phyloP scores from a whole-genome alignment of 2,888 invertebrate genomes.

The Hydropsyche betteni region DNA sequence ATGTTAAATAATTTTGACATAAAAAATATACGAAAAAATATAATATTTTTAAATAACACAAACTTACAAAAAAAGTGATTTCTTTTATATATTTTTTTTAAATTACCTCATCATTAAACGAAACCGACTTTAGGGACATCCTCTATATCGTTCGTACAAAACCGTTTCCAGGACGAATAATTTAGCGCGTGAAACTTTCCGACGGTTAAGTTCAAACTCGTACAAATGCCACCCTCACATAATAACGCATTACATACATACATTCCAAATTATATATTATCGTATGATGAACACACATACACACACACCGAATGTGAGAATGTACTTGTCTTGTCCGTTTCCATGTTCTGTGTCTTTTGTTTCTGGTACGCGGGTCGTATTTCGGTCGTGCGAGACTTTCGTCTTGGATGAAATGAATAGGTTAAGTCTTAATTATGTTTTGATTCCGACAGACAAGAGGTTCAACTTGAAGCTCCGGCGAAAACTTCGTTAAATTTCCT shows the following conservation, averaged over 20 bases:
- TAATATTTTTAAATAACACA: too few species aligned
- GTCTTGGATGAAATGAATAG: constrained; percentile 9
- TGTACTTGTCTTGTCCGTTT: background rate
- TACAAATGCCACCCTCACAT: background rate
- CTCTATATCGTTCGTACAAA: background rate
- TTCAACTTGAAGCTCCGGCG: too few species aligned
- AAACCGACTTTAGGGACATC: too few species aligned
- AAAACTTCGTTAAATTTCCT: too few species aligned
- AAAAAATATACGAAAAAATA: too few species aligned
- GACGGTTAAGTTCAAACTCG: constrained; percentile 18
- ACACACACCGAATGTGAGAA: background rate
- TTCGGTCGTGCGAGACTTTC: constrained; percentile 1
- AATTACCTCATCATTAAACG: too few species aligned
- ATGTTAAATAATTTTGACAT: too few species aligned
- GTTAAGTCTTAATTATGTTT: constrained; percentile 27
- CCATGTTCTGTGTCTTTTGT: constrained; percentile 13
- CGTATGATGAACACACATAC: background rate
- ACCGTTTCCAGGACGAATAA: constrained; percentile 38
- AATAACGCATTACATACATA: background rate
- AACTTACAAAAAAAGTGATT: too few species aligned
- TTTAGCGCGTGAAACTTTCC: constrained; percentile 24
- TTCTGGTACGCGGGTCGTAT: constrained; percentile 1
- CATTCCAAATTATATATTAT: background rate
- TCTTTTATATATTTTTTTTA: too few species aligned
- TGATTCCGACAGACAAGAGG: constrained; percentile 2